Percentiles rank a stretch among this genome's conserved stretches.
phyloP scores from a whole-genome alignment of 2,113 vertebrate species.

The Salvelinus alpinus region DNA sequence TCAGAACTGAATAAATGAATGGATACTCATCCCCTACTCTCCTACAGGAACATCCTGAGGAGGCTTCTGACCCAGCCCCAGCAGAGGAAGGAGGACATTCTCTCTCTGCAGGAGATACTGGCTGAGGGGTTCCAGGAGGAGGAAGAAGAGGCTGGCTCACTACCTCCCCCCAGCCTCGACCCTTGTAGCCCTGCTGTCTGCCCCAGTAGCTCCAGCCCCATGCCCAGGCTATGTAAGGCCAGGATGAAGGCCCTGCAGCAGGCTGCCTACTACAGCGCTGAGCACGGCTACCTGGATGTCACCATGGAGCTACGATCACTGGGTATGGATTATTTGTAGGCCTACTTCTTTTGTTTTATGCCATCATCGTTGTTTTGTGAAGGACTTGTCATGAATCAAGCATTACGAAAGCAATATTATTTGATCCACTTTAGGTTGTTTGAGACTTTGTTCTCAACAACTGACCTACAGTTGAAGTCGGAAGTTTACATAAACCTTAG shows the following conservation, averaged over 20 bases:
- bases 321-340: constrained; percentile 70
- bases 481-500: too few species aligned
- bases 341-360: background rate
- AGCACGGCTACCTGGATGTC: constrained; percentile 92
- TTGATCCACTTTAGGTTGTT: too few species aligned
- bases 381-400: too few species aligned
- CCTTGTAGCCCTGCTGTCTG: background rate
- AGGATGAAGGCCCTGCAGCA: constrained; percentile 90
- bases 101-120: constrained; percentile 93
- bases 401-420: too few species aligned
- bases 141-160: background rate
- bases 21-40: background rate
- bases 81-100: constrained; percentile 82
- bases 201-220: constrained; percentile 61
- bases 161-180: constrained; percentile 58
- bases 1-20: background rate
- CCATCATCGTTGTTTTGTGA: background rate
- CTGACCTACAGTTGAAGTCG: too few species aligned
- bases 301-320: constrained; percentile 89
- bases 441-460: too few species aligned
- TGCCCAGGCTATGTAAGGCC: constrained; percentile 78
- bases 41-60: constrained; percentile 83
- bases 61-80: constrained; percentile 87
- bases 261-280: constrained; percentile 91
- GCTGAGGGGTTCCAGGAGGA: constrained; percentile 84